Evolutionary conservation across 2,888 invertebrate genomes (phyloP), one percentile per base, ranked within the genome.

Genomic region (Lasiommata megera): DNA sequence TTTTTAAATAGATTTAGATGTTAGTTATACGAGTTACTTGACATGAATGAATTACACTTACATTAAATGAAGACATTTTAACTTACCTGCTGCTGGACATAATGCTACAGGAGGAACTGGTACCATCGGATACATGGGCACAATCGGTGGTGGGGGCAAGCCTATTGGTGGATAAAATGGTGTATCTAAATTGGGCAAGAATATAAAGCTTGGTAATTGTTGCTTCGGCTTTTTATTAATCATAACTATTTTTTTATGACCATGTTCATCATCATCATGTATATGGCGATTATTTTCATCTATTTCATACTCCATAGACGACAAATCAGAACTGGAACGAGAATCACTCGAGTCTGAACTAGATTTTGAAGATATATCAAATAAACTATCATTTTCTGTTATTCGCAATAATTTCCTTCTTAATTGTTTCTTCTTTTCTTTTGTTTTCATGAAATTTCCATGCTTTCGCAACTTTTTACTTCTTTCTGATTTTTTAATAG

Each of bases 41-140:
- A n/a, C n/a, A n/a, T n/a, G n/a, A n/a, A n/a, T n/a, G n/a, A n/a
- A n/a, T n/a, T n/a, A n/a, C n/a, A n/a, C n/a, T n/a, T n/a, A n/a
- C 23, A 3, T 23, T 2, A 23, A 23, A 23, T 3, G 23, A 23
- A 23, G 2, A 23, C 1, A 11, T 0, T 34, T 34, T 8, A 23
- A 47, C 68, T 47, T 55, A 80, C 83, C 77, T 73, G 73, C 67
- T 41, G 62, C 58, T 44, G 72, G 70, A 61, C 63, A 68, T 29
- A 56, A 53, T 38, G 66, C 61, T n/a, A 85, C 73, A 1, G 87
- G 86, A 31, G 88, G 88, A 1, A 87, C 77, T 3, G 88, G 88
- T 23, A 85, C 73, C 73, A 88, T 76, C 0, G 88, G 88, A 57
- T 82, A 88, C 88, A 89, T 86, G 0, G 85, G 88, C 28, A 84